Evolutionary conservation across 2,113 vertebrate genomes (phyloP).

Genomic region (Kobus ellipsiprymnus): DNA sequence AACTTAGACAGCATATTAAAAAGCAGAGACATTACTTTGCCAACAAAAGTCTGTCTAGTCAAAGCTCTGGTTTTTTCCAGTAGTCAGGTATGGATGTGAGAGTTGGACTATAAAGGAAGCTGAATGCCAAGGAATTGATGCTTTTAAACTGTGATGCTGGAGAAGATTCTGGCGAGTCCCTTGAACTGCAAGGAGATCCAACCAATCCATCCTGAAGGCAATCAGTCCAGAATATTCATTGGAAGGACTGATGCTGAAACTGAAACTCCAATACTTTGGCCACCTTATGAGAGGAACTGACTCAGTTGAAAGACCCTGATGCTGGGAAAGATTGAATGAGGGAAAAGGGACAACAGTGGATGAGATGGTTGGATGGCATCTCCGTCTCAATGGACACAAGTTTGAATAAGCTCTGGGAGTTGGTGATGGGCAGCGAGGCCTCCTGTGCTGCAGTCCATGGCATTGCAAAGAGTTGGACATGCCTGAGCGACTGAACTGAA

Average conservation of each 20-base stretch:
- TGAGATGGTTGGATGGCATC: not conserved
- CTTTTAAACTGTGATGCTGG: not conserved
- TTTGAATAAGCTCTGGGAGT: not conserved
- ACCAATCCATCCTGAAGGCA: not conserved
- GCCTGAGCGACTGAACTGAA: not conserved
- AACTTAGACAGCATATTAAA: not conserved
- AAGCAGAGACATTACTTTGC: not conserved
- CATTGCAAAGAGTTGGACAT: not conserved
- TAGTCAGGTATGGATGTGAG: not conserved
- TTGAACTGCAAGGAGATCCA: not conserved
- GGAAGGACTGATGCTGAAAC: not conserved
- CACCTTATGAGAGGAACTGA: not conserved
- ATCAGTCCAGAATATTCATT: not conserved
- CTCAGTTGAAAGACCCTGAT: not conserved
- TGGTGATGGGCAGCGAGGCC: not conserved
- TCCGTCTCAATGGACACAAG: fast-evolving
- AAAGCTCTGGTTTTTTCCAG: not conserved
- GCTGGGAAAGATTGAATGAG: not conserved
- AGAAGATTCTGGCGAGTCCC: not conserved
- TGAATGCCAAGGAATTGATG: not conserved
- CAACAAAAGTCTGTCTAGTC: not conserved
- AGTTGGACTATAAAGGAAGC: not conserved
- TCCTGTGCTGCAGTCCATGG: not conserved
- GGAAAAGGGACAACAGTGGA: not conserved
- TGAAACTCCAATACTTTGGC: not conserved